Base-by-base conservation (phyloP, 2,888 invertebrate species). In the Caradrina clavipalpis region DNA sequence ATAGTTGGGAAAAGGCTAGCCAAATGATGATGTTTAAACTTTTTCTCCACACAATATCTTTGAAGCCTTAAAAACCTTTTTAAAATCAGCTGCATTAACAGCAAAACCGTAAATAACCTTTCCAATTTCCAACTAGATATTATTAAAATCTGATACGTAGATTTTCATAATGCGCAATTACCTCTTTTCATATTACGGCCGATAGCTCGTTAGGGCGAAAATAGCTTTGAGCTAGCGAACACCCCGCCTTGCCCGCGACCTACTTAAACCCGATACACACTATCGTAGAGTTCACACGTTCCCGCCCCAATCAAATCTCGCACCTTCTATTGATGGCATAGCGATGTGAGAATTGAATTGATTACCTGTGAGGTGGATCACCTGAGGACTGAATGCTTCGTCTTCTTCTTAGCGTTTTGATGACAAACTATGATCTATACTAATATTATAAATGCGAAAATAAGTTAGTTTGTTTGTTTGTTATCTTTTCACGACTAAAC, bases 101-200 rank as follows among this genome's bases (percentile, higher is more conserved):
- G 19, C 17, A 45, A 60, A 26, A 42, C 19, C 42, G 19, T 19
- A 45, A 53, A 53, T 54, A 56, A 26, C 22, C n/a, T 17, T 56
- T 57, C 61, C 57, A 68, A 62, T 73, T 71, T 39, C 56, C 39
- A 54, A 59, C 73, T 50, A 73, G 73, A 76, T 69, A 73, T 67
- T 69, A 73, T 67, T 57, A 73, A 70, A 73, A 60, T 69, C 51
- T 64, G 65, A 72, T 72, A 76, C 55, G 63, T 51, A 61, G 65
- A 73, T 82, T 74, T 79, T 68, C 77, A 81, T 85, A 85, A 81
- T 75, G 64, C 62, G 64, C 83, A 78, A 83, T 85, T 79, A 81
- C 74, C 74, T 73, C 57, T 76, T 78, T 79, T 64, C 70, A 73
- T 56, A 69, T 62, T 72, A 85, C 74, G 56, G 71, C 71, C 73